Percentiles rank a stretch among this genome's conserved stretches.
Evolutionary conservation across 2,113 vertebrate genomes (phyloP).

Genomic region (Catagonus wagneri): DNA sequence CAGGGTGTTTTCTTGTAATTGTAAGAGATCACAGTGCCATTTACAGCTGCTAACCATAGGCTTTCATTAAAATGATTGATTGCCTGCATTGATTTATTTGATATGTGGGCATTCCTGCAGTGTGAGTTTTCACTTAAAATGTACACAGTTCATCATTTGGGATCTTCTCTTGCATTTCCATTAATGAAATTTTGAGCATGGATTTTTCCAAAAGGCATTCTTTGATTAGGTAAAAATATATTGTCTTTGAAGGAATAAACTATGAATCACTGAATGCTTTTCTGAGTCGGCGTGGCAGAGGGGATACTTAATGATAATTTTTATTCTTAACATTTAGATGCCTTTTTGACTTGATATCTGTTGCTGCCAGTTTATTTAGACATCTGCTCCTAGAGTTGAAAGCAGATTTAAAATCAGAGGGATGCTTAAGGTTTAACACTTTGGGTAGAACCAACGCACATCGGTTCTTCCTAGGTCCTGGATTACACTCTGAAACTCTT

Average conservation of each 20-base stretch:
- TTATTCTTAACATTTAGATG: constrained; percentile 30
- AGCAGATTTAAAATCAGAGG: constrained; percentile 9
- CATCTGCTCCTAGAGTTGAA: background rate
- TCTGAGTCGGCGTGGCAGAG: background rate
- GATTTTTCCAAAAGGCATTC: constrained; percentile 23
- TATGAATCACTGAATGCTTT: background rate
- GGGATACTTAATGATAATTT: background rate
- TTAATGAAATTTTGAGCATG: constrained; percentile 33
- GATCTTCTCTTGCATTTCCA: constrained; percentile 7
- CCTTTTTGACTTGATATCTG: constrained; percentile 1
- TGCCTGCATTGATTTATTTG: constrained; percentile 76
- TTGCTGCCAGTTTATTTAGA: constrained; percentile 43
- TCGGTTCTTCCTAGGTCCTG: background rate
- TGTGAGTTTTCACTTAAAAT: constrained; percentile 57
- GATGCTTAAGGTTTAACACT: background rate
- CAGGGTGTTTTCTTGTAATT: constrained; percentile 30
- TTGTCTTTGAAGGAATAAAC: constrained; percentile 7
- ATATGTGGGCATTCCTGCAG: constrained; percentile 62
- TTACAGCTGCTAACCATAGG: constrained; percentile 64
- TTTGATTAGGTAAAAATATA: constrained; percentile 46
- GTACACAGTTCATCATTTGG: constrained; percentile 44
- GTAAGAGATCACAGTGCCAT: constrained; percentile 53
- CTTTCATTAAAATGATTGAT: constrained; percentile 78
- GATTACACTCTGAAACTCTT: background rate
- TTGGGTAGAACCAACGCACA: background rate